Evolutionary conservation across 2,888 invertebrate species (phyloP).

Genomic region (Lamellibrachia columna): DNA sequence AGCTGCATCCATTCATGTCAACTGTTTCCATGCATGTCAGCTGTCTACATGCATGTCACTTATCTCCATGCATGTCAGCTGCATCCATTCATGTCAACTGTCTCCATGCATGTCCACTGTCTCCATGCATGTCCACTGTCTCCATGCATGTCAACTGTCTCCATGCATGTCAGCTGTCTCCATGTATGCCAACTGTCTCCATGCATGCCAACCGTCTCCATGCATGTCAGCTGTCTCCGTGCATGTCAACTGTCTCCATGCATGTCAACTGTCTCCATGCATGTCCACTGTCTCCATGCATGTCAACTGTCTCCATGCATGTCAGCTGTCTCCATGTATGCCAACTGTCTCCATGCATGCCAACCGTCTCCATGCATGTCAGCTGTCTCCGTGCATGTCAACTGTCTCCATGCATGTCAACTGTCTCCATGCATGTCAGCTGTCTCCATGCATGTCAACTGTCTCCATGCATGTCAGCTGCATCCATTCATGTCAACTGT

Average conservation of each 20-base stretch:
- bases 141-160: not conserved
- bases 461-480: not conserved
- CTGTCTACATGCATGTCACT: not conserved
- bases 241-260: not conserved
- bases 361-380: not conserved
- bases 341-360: not conserved
- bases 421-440: not conserved
- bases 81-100: not conserved
- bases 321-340: not conserved
- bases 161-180: not conserved
- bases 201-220: not conserved
- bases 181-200: not conserved
- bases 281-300: not conserved
- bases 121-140: not conserved
- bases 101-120: not conserved
- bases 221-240: not conserved
- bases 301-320: not conserved
- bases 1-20: not conserved
- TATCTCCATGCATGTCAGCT: not conserved
- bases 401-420: not conserved
- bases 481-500: not conserved
- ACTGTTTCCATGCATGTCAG: not conserved
- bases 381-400: not conserved
- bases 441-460: not conserved
- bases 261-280: not conserved